These are phyloP conservation scores for Nephrotoma guestfalica DNA, from an alignment of 2,888 invertebrate genomes.

Conservation along the genomic window DNA sequence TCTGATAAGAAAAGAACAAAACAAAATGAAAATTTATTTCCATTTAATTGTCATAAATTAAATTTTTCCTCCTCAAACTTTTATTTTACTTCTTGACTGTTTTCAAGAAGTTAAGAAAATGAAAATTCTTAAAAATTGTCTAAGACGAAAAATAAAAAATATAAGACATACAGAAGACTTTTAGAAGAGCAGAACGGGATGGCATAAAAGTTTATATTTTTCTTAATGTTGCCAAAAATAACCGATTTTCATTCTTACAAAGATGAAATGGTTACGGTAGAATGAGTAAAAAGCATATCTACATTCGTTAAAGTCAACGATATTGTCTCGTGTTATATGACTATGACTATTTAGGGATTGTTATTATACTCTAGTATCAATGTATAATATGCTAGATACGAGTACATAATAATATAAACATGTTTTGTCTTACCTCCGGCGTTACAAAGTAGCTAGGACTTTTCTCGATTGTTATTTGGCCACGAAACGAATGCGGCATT, in stretches of 20 bases:
- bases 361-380: background rate
- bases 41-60: background rate
- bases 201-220: background rate
- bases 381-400: background rate
- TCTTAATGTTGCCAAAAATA: background rate
- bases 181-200: background rate
- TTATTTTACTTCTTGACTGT: background rate
- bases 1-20: background rate
- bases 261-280: background rate
- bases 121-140: background rate
- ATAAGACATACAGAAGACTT: background rate
- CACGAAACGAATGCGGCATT: conserved; percentile 86
- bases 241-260: background rate
- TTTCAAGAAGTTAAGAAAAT: background rate
- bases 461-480: conserved; percentile 93
- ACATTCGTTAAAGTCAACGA: background rate
- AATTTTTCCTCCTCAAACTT: background rate
- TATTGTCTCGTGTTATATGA: background rate
- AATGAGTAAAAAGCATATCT: background rate
- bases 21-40: background rate
- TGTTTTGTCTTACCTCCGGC: conserved; percentile 54
- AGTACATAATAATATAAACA: background rate
- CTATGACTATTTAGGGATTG: background rate
- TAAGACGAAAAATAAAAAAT: background rate
- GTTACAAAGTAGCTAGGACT: conserved; percentile 97